phyloP scores from a whole-genome alignment of 2,113 vertebrate species.

The Typhlomys cinereus region DNA sequence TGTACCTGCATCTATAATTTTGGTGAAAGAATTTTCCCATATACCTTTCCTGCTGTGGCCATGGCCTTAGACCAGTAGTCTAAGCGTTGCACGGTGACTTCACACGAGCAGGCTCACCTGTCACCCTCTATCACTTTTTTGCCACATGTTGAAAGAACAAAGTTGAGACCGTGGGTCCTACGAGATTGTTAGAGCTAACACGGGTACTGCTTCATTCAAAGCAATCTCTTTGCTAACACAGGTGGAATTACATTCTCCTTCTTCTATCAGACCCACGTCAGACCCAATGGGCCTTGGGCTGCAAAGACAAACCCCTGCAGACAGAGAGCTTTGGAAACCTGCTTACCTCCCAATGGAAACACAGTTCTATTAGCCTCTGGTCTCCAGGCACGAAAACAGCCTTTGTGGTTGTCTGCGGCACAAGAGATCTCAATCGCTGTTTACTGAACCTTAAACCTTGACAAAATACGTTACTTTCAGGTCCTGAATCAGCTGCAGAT shows the following conservation, averaged over 20 bases:
- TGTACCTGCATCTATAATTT: not conserved
- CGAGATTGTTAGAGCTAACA: not conserved
- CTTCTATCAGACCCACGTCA: constrained; percentile 29
- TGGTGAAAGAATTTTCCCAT: not conserved
- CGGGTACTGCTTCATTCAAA: constrained; percentile 35
- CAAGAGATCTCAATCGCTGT: constrained; percentile 19
- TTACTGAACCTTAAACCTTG: constrained; percentile 63
- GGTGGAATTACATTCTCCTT: constrained; percentile 46
- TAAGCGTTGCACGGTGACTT: not conserved
- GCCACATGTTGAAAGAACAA: not conserved
- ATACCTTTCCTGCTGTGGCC: not conserved
- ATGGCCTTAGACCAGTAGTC: not conserved
- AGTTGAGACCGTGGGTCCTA: not conserved
- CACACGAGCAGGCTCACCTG: not conserved
- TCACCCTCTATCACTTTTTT: not conserved
- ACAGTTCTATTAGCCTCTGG: constrained; percentile 46
- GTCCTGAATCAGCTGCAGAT: constrained; percentile 37
- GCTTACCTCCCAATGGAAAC: constrained; percentile 17
- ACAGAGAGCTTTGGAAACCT: constrained; percentile 6
- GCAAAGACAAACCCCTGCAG: constrained; percentile 57
- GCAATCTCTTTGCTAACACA: constrained; percentile 31
- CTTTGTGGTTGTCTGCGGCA: constrained; percentile 54
- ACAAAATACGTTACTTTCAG: constrained; percentile 63
- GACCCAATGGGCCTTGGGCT: constrained; percentile 29
- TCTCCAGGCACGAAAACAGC: constrained; percentile 24